Conservation (phyloP, 2,113 vertebrate species). For the Anthoscopus minutus region DNA sequence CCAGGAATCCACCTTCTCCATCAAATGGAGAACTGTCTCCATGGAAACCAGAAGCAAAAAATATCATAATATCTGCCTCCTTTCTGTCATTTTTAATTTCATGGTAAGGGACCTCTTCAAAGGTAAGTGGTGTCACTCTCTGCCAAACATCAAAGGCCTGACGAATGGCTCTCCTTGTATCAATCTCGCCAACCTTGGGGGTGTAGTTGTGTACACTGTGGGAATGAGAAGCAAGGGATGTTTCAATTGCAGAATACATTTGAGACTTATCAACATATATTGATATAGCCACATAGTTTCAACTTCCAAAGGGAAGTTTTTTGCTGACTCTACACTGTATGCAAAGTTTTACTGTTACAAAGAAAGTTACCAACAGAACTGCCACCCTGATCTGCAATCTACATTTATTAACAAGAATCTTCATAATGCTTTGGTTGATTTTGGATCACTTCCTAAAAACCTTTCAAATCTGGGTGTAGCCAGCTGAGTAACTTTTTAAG, state of each 20-base stretch:
- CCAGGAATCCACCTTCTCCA: constrained; percentile 95
- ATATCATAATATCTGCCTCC: constrained; percentile 99
- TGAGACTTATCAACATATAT: neutral
- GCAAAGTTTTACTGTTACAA: neutral
- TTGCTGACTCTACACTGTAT: neutral
- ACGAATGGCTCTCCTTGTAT: constrained; percentile 92
- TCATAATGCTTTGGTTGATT: neutral
- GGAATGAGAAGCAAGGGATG: neutral
- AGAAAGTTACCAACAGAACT: neutral
- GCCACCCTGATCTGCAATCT: neutral
- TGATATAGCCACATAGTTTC: neutral
- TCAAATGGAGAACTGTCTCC: constrained; percentile 97
- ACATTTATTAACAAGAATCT: neutral
- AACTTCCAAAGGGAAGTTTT: neutral
- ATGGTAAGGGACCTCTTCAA: constrained; percentile 94
- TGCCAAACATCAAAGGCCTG: constrained; percentile 99
- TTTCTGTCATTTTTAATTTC: constrained; percentile 94
- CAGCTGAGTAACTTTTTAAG: neutral
- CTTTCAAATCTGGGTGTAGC: neutral
- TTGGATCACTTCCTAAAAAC: neutral
- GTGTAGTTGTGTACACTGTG: constrained; percentile 96
- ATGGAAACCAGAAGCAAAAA: constrained; percentile 98
- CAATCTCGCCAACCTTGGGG: constrained; percentile 93
- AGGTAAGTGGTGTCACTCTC: constrained; percentile 92
- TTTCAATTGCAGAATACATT: neutral